These are phyloP conservation scores for Caenorhabditis sp. DNA, from an alignment of 2,888 invertebrate genomes.

Conservation along the genomic window DNA sequence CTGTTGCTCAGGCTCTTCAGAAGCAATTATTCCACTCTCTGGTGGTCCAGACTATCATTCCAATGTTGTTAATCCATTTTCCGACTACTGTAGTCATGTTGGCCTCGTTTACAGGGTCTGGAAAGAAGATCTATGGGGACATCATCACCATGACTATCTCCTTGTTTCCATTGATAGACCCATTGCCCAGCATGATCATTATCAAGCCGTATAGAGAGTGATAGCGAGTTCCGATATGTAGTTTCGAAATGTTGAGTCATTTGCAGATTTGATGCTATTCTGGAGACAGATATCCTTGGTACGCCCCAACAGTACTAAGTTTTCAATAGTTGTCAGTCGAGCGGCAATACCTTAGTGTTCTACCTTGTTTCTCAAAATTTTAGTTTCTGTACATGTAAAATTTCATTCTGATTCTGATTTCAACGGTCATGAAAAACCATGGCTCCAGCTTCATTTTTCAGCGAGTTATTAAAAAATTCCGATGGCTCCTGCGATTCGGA, in stretches of 20 bases:
- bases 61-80: conserved; percentile 14
- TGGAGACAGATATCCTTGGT: not conserved
- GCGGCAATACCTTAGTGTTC: too few relatives aligned
- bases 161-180: conserved; percentile 24
- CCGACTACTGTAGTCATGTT: not conserved
- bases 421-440: too few relatives aligned
- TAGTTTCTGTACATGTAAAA: too few relatives aligned
- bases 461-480: too few relatives aligned
- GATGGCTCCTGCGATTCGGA: too few relatives aligned
- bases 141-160: conserved; percentile 1
- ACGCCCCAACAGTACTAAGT: not conserved
- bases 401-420: too few relatives aligned
- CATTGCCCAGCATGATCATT: conserved; percentile 28
- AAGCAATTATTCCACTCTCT: conserved; percentile 19
- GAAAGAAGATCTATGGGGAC: not conserved
- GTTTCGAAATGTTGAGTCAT: not conserved
- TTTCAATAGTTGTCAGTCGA: conserved; percentile 1
- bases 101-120: not conserved
- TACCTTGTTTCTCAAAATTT: too few relatives aligned
- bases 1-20: not conserved
- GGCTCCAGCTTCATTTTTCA: too few relatives aligned
- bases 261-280: not conserved
- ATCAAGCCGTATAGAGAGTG: conserved; percentile 19
- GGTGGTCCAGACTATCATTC: conserved; percentile 10
- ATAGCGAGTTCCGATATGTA: not conserved